Evolutionary conservation across 2,888 invertebrate genomes (phyloP).

Genomic region (Hipparchia sbordonii): DNA sequence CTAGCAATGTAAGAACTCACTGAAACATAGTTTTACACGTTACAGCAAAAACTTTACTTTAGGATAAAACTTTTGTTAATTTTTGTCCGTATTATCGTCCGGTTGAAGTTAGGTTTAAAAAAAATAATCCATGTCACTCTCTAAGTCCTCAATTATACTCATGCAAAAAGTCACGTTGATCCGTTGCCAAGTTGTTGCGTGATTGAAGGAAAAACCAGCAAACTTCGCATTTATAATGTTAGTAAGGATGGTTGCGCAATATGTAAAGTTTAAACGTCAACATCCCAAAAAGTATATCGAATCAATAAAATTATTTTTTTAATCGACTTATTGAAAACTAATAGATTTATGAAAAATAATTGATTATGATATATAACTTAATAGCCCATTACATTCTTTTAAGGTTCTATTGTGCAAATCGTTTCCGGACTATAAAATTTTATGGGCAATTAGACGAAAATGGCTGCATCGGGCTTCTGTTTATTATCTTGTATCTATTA

Average conservation of each 20-base stretch:
- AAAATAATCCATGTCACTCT: too few species aligned
- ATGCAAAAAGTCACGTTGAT: too few species aligned
- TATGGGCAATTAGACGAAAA: conserved; percentile 49
- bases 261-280: conserved; percentile 6
- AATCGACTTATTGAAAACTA: conserved; percentile 15
- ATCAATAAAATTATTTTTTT: conserved; percentile 11
- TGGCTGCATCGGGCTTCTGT: conserved; percentile 47
- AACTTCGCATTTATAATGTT: too few species aligned
- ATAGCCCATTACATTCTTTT: conserved; percentile 37
- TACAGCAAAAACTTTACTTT: too few species aligned
- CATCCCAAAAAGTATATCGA: conserved; percentile 12
- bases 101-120: too few species aligned
- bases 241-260: conserved; percentile 8
- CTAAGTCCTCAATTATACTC: too few species aligned
- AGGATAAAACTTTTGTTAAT: too few species aligned
- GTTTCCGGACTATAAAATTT: conserved; percentile 41
- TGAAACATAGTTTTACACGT: too few species aligned
- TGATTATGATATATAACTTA: conserved; percentile 41
- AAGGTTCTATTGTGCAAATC: conserved; percentile 41
- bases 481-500: not conserved
- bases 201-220: too few species aligned
- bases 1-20: too few species aligned
- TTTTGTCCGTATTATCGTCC: too few species aligned
- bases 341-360: conserved; percentile 38
- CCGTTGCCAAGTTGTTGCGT: too few species aligned